These are phyloP conservation scores for Aleiodes alternator DNA, from an alignment of 2,888 invertebrate species.

Conservation along the genomic window DNA sequence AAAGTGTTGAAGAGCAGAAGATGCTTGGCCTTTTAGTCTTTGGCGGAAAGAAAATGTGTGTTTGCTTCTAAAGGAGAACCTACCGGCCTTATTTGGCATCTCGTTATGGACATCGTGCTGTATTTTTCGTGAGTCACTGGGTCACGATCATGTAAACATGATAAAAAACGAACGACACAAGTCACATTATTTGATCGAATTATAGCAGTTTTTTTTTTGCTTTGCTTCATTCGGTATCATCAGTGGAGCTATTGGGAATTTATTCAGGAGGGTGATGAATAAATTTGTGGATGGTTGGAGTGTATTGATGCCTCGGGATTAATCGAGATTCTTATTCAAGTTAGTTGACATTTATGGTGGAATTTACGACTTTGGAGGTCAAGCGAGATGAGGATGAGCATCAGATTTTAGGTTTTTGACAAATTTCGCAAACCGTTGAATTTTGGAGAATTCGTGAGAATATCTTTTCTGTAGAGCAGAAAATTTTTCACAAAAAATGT, in stretches of 20 bases:
- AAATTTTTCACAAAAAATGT: too few relatives aligned
- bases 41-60: background rate
- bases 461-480: too few relatives aligned
- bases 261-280: constrained; percentile 29
- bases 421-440: too few relatives aligned
- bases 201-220: constrained; percentile 22
- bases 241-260: background rate
- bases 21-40: background rate
- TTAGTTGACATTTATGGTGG: too few relatives aligned
- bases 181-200: constrained; percentile 21
- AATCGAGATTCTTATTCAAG: too few relatives aligned
- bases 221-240: background rate
- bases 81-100: constrained; percentile 32
- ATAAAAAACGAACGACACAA: constrained; percentile 8
- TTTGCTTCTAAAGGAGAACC: constrained; percentile 5
- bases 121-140: constrained; percentile 38
- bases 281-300: constrained; percentile 3
- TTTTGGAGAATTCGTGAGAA: too few relatives aligned
- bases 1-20: background rate
- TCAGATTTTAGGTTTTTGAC: too few relatives aligned
- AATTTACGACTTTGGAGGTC: too few relatives aligned
- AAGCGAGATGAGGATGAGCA: too few relatives aligned
- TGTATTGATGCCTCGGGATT: too few relatives aligned
- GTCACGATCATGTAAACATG: constrained; percentile 29
- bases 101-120: constrained; percentile 19